A percentile compares a stretch with the other conserved stretches of the same genome.
Evolutionary conservation across 2,113 vertebrate genomes (phyloP).

Genomic region (Suncus etruscus): DNA sequence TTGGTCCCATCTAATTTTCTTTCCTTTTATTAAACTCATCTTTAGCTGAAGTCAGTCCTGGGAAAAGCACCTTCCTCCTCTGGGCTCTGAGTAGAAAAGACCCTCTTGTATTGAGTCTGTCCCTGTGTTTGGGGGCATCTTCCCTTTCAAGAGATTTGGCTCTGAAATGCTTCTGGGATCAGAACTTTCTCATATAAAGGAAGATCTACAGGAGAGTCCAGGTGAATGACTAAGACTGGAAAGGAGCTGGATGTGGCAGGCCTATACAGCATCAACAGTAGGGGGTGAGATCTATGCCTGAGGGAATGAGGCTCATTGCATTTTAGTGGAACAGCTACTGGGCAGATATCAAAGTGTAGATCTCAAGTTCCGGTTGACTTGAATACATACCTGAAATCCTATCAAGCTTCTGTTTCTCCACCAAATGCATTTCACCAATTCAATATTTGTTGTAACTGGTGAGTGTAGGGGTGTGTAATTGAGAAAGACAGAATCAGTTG

Average conservation of each 20-base stretch:
- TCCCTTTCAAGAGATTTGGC: not conserved
- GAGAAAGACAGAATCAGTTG: not conserved
- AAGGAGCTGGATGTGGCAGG: not conserved
- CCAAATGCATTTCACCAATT: not conserved
- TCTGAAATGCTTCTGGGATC: not conserved
- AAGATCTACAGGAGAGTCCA: not conserved
- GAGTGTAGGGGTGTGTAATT: not conserved
- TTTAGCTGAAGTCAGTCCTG: no score
- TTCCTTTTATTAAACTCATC: not conserved
- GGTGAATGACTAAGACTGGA: not conserved
- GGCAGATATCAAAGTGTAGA: conserved; percentile 59
- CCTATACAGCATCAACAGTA: accelerated
- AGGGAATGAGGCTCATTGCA: conserved; percentile 63
- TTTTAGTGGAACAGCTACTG: conserved; percentile 48
- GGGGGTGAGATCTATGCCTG: conserved; percentile 36
- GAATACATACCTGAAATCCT: not conserved
- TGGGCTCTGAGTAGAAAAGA: not conserved
- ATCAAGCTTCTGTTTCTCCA: not conserved
- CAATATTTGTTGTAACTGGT: not conserved
- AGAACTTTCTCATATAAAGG: not conserved
- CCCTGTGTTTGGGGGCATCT: not conserved
- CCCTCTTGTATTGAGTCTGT: not conserved
- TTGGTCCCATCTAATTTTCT: not conserved
- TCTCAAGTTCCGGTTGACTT: not conserved
- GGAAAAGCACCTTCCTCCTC: no score